phyloP scores from a whole-genome alignment of 2,888 invertebrate genomes.

The Neocrepidodera transversa region DNA sequence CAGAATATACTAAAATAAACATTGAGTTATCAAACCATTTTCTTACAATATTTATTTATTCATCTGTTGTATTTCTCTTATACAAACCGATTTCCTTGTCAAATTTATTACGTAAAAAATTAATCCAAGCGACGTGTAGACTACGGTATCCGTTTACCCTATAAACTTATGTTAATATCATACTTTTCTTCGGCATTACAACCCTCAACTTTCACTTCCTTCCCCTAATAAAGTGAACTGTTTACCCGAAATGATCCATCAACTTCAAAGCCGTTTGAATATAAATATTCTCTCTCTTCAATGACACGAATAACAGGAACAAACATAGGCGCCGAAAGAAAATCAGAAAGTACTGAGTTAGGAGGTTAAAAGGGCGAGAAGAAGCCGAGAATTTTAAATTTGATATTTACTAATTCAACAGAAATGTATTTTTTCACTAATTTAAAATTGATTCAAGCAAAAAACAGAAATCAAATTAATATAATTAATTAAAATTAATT shows the following conservation, averaged over 20 bases:
- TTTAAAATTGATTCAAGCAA: no score
- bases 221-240: conserved; percentile 20
- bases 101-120: conserved; percentile 13
- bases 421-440: no score
- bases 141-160: conserved; percentile 11
- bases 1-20: no score
- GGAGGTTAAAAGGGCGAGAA: no score
- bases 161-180: conserved; percentile 23
- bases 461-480: no score
- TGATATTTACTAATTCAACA: no score
- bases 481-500: no score
- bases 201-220: conserved; percentile 3
- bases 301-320: conserved; percentile 26
- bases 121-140: conserved; percentile 13
- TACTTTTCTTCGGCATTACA: conserved; percentile 19
- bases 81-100: not conserved
- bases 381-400: no score
- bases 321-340: conserved; percentile 13
- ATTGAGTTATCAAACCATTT: no score
- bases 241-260: conserved; percentile 41
- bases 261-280: conserved; percentile 42
- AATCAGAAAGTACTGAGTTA: no score
- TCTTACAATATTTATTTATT: no score
- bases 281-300: conserved; percentile 25
- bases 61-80: not conserved